Base-by-base conservation (phyloP, 2,888 invertebrate genomes). In the Cheilosia impressa region DNA sequence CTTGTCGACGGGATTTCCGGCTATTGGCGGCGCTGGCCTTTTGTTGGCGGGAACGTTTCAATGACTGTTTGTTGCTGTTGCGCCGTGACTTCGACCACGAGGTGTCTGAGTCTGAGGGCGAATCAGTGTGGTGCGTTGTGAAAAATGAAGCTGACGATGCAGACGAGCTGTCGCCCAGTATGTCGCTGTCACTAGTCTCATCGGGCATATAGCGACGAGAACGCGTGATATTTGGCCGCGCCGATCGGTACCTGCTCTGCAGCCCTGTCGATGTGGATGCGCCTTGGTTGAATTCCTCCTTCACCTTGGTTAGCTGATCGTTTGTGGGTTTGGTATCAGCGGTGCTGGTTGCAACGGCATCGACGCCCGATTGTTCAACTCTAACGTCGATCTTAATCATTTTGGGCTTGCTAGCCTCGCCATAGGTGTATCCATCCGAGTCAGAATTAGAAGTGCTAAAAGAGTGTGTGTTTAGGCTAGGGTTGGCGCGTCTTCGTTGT, bases 251-350 rank as follows among this genome's bases (percentile, higher is more conserved):
- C 10, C 87, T 47, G 58, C 87, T 82, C 34, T 89, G 88, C 0
- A 91, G 75, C 0, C 91, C 91, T 0, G 90, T 89, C 68, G 92
- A 91, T 5, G 91, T 90, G 58, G 90, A 90, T 63, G 91, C 90
- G 1, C 91, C 91, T 88, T 91, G 84, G 78, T 89, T 89, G 38
- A 89, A 91, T 17, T 90, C 82, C 17, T 90, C 90, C 22, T 87
- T 85, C 7, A 82, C 82, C 45, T 73, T 87, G 1, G 87, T 31
- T 15, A 73, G 13, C 19, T 73, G 75, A 22, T 78, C 24, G 22
- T 77, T 65, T 27, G 45, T 19, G 43, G 66, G n/a, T 22, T 69
- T 58, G 34, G 53, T 4, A 57, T 24, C 45, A 38, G 31, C 34
- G 68, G 77, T 5, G 41, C 57, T 6, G 53, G 34, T 24, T 1